Evolutionary conservation across 2,888 invertebrate genomes (phyloP), one percentile per base, ranked within the genome.

Genomic region (Aspidiotus rigidus): DNA sequence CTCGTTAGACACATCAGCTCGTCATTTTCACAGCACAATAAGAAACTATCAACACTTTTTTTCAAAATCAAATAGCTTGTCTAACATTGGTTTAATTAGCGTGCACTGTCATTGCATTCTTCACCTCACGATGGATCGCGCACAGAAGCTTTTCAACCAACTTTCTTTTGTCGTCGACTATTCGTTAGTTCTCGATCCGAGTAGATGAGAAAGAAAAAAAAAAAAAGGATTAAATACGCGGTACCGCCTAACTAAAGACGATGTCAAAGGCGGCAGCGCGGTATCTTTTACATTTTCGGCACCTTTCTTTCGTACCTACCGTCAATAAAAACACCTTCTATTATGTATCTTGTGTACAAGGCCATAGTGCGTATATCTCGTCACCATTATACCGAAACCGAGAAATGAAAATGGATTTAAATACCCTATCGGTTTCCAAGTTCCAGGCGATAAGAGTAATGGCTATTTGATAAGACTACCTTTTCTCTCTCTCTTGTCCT

Each of bases 381-480:
- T n/a, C 49, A 49, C 49, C 49, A 49, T 49, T 49, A 49, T 49
- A 49, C 49, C 49, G 49, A 49, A n/a, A 49, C 10, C 49, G 49
- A 49, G n/a, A 49, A n/a, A 49, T 28, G n/a, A 49, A 49, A n/a
- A 49, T 49, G 49, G 49, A 28, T 28, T 7, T 64, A 55, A 64
- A 64, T 64, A 54, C 64, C 64, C 64, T 64, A 64, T 64, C 64
- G 64, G 64, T 64, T 64, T 64, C 64, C 55, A 64, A 64, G 64
- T 64, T 64, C 54, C 13, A 28, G 63, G 39, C 39, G 55, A 64
- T 55, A 39, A 55, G 28, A 28, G 64, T 64, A 55, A 64, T 64
- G 64, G 64, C 64, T 64, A 64, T 64, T 64, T 64, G 64, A 64
- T 64, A 55, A 16, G 53, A 53, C 54, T 64, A 64, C 13, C 62